Percentiles rank a stretch among this genome's conserved stretches.
Evolutionary conservation across 2,113 vertebrate genomes (phyloP).

Genomic region (Cyrtonyx montezumae): DNA sequence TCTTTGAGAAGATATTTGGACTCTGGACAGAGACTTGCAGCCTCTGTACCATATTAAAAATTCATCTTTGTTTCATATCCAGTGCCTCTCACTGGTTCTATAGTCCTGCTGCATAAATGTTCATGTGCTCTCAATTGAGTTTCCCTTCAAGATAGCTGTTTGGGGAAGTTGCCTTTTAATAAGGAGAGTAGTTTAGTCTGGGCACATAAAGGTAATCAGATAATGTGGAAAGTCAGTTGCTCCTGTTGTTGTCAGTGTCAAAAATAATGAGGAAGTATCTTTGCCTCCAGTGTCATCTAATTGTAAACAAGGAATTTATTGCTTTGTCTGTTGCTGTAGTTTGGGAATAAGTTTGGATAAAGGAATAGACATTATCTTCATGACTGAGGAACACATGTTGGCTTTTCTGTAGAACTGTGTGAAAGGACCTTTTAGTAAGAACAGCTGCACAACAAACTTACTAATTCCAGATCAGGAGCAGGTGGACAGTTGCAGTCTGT

Average conservation of each 20-base stretch:
- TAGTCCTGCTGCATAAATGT: neutral
- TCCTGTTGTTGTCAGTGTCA: conserved; percentile 23
- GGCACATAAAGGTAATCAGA: neutral
- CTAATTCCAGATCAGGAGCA: conserved; percentile 36
- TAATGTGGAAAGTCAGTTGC: conserved; percentile 12
- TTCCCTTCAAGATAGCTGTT: neutral
- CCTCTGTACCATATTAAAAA: neutral
- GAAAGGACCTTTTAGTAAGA: conserved; percentile 57
- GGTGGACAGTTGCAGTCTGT: neutral
- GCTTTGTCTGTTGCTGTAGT: neutral
- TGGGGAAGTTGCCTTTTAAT: neutral
- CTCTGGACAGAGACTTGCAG: neutral
- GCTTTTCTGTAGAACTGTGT: conserved; percentile 20
- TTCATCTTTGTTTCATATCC: neutral
- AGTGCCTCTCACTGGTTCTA: neutral
- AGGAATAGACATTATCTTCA: conserved; percentile 44
- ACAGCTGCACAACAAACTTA: conserved; percentile 47
- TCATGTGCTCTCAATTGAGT: neutral
- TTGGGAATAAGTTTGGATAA: conserved; percentile 20
- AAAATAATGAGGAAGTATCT: conserved; percentile 16
- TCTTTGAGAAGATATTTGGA: neutral
- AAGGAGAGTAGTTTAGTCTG: neutral
- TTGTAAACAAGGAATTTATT: conserved; percentile 17
- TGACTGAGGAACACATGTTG: conserved; percentile 23
- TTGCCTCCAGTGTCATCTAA: neutral